Base-by-base conservation (phyloP, 2,113 vertebrate species). In the Pluvianellus socialis region DNA sequence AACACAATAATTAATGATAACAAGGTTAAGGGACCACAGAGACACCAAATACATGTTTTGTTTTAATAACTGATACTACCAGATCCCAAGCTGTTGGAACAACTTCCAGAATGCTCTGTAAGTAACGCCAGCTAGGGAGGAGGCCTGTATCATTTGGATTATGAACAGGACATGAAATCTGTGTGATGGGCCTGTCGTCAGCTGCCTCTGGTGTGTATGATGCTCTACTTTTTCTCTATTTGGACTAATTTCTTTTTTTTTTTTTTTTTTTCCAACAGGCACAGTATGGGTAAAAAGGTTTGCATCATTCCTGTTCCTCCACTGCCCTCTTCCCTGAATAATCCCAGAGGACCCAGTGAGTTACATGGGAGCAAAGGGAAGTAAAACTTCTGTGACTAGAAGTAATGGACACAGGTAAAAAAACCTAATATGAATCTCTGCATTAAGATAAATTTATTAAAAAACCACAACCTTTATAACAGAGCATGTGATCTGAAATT, bases 401-500 rank as follows among this genome's bases (percentile, higher is more conserved):
- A 91, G 56, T 58, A 91, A 82, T 22, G 42, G 30, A 68, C 11
- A 5, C 71, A 96, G 61, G 82, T 96, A 92, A 97, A 96, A 97
- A 94, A 14, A 61, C 4, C 6, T 44, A 84, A 58, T 72, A 86
- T 33, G 33, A 68, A n/a, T 96, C 55, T 96, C 90, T 95, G 70
- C 76, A 21, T 91, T 95, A 92, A 79, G 84, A 88, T 63, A 94
- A 94, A 96, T 83, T 58, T 73, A 50, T 96, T 91, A 56, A 95
- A 89, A 94, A 85, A 88, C 52, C 28, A 63, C 44, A 90, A 96
- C 95, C 19, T 94, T 95, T 90, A 84, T 93, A 88, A 94, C 71
- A 95, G 38, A 86, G 28, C 87, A 89, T 94, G 79, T 89, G 85
- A 93, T 96, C 91, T 96, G 65, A 94, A 93, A 94, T 92, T 77